Conservation (phyloP, 2,888 invertebrate genomes). For the Limulus polyphemus region DNA sequence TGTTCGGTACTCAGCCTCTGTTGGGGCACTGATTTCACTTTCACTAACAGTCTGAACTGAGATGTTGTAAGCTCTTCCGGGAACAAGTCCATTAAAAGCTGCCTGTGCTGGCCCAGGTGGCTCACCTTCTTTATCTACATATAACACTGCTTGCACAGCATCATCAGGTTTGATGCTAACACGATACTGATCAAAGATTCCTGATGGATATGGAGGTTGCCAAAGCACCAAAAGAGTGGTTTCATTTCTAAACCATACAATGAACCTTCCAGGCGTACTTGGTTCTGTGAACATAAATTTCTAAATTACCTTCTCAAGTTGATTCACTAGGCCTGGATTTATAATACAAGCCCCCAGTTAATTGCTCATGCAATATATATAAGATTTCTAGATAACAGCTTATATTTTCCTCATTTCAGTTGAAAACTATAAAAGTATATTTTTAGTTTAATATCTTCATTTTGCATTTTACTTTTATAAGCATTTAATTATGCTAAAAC, state of each 20-base stretch:
- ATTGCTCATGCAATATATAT: no score
- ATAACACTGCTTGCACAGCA: constrained; percentile 74
- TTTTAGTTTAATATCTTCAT: no score
- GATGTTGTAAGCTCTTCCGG: constrained; percentile 81
- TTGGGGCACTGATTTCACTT: constrained; percentile 78
- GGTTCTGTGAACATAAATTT: constrained; percentile 50
- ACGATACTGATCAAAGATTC: constrained; percentile 40
- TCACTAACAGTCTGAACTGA: constrained; percentile 88
- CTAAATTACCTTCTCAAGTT: no score
- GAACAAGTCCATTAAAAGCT: constrained; percentile 81
- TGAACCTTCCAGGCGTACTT: constrained; percentile 88
- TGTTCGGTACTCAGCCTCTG: constrained; percentile 83
- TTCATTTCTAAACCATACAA: constrained; percentile 92
- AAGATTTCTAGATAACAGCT: no score
- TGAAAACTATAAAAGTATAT: no score
- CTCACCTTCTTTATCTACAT: constrained; percentile 86
- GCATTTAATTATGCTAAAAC: no score
- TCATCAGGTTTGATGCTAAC: constrained; percentile 64
- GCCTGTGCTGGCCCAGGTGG: constrained; percentile 91
- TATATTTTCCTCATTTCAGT: no score
- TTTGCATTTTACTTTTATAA: no score
- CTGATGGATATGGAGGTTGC: constrained; percentile 91
- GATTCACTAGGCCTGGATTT: no score
- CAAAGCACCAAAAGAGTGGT: constrained; percentile 83
- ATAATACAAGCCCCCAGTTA: no score